Conservation (phyloP, 2,113 vertebrate genomes). For the Strix aluco region DNA sequence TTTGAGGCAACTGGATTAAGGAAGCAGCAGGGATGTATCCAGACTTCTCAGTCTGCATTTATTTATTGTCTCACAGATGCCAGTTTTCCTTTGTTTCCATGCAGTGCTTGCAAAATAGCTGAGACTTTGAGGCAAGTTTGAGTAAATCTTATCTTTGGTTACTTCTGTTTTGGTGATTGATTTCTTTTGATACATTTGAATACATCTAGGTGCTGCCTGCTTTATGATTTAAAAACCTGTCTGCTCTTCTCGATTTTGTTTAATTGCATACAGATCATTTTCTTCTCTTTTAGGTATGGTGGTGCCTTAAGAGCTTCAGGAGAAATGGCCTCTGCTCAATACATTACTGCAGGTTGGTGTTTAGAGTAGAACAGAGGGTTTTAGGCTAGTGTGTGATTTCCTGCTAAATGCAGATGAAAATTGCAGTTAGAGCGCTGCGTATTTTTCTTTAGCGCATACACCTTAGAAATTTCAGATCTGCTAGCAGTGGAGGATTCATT, state of each 20-base stretch:
- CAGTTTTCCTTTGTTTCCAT: neutral
- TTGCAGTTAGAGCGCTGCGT: neutral
- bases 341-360: conserved; percentile 95
- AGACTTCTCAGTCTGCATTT: neutral
- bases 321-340: conserved; percentile 92
- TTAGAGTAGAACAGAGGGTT: neutral
- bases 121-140: neutral
- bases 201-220: neutral
- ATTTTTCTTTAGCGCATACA: neutral
- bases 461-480: neutral
- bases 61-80: neutral
- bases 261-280: neutral
- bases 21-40: neutral
- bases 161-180: neutral
- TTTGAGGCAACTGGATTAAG: neutral
- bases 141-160: neutral
- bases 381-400: neutral
- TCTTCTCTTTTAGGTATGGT: conserved; percentile 79
- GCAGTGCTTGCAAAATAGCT: neutral
- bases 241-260: neutral
- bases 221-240: neutral
- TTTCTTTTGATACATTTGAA: neutral
- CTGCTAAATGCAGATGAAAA: neutral
- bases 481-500: neutral
- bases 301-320: conserved; percentile 96